These are phyloP conservation scores for Hybos culiciformis DNA, from an alignment of 2,888 invertebrate species.

Conservation along the genomic window DNA sequence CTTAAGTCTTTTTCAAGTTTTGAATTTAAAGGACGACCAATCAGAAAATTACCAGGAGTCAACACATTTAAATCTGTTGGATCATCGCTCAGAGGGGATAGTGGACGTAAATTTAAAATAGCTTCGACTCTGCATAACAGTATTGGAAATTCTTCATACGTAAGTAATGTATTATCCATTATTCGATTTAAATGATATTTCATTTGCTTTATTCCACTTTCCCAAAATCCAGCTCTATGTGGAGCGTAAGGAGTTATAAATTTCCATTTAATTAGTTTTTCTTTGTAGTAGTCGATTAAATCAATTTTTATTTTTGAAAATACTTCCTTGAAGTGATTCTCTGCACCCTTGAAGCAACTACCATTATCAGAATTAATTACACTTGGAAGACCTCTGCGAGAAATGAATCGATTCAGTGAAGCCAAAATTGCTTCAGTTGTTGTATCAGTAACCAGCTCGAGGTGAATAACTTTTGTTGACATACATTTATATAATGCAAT, in stretches of 20 bases:
- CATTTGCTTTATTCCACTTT: conserved; percentile 20
- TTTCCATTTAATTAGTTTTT: conserved; percentile 16
- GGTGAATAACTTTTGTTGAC: conserved; percentile 10
- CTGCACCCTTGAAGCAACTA: conserved; percentile 11
- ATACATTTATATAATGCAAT: conserved; percentile 12
- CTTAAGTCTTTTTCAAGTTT: conserved; percentile 9
- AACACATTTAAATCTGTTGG: conserved; percentile 8
- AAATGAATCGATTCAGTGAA: conserved; percentile 4
- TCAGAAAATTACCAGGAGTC: conserved; percentile 13
- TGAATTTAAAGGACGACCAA: conserved; percentile 7
- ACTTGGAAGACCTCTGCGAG: neutral
- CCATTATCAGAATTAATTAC: conserved; percentile 4
- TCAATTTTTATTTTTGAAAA: too few species aligned
- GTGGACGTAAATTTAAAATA: conserved; percentile 19
- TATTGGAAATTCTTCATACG: conserved; percentile 19
- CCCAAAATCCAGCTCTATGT: conserved; percentile 24
- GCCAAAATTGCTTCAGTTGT: conserved; percentile 8
- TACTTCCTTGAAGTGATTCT: too few species aligned
- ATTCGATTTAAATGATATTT: conserved; percentile 20
- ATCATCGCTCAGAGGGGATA: conserved; percentile 14
- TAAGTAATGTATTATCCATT: conserved; percentile 16
- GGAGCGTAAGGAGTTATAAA: conserved; percentile 22
- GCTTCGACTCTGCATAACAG: conserved; percentile 19
- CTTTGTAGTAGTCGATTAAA: neutral
- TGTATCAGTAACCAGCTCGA: conserved; percentile 9